phyloP scores from a whole-genome alignment of 2,888 invertebrate genomes.

The Latrodectus elegans region DNA sequence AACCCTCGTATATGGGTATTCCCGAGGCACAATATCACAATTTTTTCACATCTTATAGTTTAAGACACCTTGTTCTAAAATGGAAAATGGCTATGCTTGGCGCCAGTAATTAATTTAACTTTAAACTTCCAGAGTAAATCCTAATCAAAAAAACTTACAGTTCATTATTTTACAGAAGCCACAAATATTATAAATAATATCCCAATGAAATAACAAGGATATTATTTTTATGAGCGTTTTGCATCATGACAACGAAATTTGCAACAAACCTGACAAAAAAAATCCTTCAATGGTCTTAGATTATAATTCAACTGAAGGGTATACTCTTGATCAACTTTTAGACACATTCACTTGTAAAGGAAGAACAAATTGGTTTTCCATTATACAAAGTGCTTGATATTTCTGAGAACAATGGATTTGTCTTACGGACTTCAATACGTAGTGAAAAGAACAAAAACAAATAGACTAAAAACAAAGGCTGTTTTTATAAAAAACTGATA shows the following conservation, averaged over 20 bases:
- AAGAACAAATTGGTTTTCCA: constrained; percentile 1
- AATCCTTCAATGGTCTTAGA: too few relatives aligned
- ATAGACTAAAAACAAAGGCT: background rate
- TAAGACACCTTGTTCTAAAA: background rate
- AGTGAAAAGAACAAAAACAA: too few relatives aligned
- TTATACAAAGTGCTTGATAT: constrained; percentile 6
- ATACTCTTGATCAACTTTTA: constrained; percentile 35
- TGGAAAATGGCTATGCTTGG: constrained; percentile 2
- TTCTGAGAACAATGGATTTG: background rate
- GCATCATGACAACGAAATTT: constrained; percentile 1
- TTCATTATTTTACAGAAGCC: too few relatives aligned
- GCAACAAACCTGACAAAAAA: background rate
- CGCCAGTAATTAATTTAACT: background rate
- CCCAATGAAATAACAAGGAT: too few relatives aligned
- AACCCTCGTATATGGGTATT: too few relatives aligned
- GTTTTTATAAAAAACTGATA: background rate
- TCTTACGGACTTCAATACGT: background rate
- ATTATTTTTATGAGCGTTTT: too few relatives aligned
- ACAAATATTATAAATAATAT: too few relatives aligned
- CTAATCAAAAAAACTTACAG: too few relatives aligned
- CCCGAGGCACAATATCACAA: too few relatives aligned
- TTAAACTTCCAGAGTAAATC: background rate
- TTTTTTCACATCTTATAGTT: background rate
- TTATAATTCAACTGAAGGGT: background rate
- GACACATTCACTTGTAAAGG: constrained; percentile 5